Conservation (phyloP, 1,140 invertebrate species). For the Diabrotica virgifera region DNA sequence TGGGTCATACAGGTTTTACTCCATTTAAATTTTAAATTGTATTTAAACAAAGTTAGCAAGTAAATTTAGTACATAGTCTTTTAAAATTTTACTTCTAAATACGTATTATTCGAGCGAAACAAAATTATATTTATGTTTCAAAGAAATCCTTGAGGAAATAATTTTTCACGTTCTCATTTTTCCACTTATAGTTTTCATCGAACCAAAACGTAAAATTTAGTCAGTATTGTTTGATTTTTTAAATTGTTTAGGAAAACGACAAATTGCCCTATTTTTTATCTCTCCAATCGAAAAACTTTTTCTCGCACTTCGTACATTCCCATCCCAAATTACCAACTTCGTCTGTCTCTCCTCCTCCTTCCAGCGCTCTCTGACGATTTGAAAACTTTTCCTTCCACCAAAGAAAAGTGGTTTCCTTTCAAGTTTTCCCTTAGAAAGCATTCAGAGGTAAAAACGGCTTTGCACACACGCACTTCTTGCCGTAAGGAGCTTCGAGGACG, state of each 20-base stretch:
- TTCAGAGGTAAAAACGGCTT: background rate
- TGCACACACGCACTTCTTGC: background rate
- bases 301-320: background rate
- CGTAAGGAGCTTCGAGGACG: background rate
- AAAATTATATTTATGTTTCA: background rate
- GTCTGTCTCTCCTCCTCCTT: background rate
- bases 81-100: too few relatives aligned
- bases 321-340: background rate
- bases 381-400: background rate
- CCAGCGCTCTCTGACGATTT: background rate
- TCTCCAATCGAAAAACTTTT: background rate
- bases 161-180: background rate
- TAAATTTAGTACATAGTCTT: too few relatives aligned
- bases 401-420: background rate
- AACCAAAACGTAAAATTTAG: too few relatives aligned
- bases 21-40: too few relatives aligned
- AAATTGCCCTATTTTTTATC: background rate
- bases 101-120: too few relatives aligned
- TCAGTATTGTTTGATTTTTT: too few relatives aligned
- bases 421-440: background rate
- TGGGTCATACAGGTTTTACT: too few relatives aligned
- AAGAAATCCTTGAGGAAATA: background rate
- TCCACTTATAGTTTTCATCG: background rate
- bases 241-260: too few relatives aligned
- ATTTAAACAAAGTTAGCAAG: too few relatives aligned